Evolutionary conservation across 2,797 vertebrate genomes (phyloP).

Genomic region (Centroberyx gerrardi): DNA sequence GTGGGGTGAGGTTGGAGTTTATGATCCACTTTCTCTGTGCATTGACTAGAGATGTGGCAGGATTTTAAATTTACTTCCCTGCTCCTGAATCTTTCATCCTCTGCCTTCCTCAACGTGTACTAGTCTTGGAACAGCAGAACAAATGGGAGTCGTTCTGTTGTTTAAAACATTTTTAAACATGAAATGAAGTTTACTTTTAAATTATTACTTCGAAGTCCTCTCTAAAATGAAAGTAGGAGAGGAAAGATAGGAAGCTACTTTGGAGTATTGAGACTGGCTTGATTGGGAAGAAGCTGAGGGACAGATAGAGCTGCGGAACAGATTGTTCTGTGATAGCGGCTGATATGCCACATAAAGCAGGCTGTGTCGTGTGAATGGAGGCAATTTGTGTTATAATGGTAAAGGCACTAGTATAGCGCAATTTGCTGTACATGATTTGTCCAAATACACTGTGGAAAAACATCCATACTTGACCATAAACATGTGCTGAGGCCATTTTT

Average conservation of each 20-base stretch:
- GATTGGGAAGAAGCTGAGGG: slow-evolving; percentile 57
- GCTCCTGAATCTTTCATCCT: not conserved
- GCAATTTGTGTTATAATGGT: slow-evolving; percentile 39
- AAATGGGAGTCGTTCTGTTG: not conserved
- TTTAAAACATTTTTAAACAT: slow-evolving; percentile 26
- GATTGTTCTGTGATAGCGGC: slow-evolving; percentile 51
- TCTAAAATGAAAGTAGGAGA: slow-evolving; percentile 36
- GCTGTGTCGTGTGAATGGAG: slow-evolving; percentile 37
- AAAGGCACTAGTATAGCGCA: slow-evolving; percentile 13
- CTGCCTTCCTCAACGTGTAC: slow-evolving; percentile 8
- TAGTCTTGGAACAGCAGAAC: slow-evolving; percentile 12
- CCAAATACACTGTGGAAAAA: slow-evolving; percentile 9
- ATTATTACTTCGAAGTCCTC: not conserved
- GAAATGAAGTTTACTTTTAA: slow-evolving; percentile 39
- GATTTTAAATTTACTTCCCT: not conserved
- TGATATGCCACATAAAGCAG: slow-evolving; percentile 60
- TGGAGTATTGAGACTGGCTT: slow-evolving; percentile 38
- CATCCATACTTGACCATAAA: not conserved
- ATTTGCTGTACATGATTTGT: slow-evolving; percentile 1
- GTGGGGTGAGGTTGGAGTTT: not conserved
- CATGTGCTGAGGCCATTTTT: not conserved
- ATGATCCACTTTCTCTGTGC: no score
- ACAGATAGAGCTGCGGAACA: slow-evolving; percentile 38
- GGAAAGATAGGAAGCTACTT: slow-evolving; percentile 40
- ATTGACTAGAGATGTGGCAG: not conserved